Conservation (phyloP, 2,113 vertebrate species). For the Polyodon spathula region DNA sequence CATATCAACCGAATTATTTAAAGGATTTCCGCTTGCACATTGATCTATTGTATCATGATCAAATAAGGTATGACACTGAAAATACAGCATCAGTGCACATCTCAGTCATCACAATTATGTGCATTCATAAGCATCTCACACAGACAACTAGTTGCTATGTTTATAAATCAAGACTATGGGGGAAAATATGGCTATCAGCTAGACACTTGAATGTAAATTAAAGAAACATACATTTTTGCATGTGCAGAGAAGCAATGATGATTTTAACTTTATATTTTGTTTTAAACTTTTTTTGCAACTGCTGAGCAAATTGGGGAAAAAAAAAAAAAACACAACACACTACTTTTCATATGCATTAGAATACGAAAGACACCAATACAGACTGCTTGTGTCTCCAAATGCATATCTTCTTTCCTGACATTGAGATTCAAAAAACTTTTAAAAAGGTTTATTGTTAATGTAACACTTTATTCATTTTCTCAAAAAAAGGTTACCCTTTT, state of each 20-base stretch:
- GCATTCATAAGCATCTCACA: slow-evolving; percentile 1
- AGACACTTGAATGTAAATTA: not conserved
- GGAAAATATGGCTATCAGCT: not conserved
- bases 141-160: too few species aligned
- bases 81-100: not conserved
- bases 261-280: not conserved
- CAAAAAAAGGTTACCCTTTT: not conserved
- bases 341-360: too few species aligned
- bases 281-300: too few species aligned
- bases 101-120: not conserved
- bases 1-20: not conserved
- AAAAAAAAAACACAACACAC: too few species aligned
- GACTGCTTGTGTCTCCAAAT: not conserved
- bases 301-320: too few species aligned
- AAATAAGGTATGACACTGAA: not conserved
- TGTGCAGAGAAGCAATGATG: not conserved
- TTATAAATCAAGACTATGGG: not conserved
- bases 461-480: slow-evolving; percentile 1
- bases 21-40: not conserved
- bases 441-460: not conserved
- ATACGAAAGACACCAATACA: not conserved
- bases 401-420: not conserved
- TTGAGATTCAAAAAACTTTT: not conserved
- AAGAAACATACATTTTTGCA: not conserved
- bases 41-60: not conserved